Evolutionary conservation across 2,797 vertebrate species (phyloP), one percentile per base, ranked within the genome.

Genomic region (Mormyrops boulengeri): DNA sequence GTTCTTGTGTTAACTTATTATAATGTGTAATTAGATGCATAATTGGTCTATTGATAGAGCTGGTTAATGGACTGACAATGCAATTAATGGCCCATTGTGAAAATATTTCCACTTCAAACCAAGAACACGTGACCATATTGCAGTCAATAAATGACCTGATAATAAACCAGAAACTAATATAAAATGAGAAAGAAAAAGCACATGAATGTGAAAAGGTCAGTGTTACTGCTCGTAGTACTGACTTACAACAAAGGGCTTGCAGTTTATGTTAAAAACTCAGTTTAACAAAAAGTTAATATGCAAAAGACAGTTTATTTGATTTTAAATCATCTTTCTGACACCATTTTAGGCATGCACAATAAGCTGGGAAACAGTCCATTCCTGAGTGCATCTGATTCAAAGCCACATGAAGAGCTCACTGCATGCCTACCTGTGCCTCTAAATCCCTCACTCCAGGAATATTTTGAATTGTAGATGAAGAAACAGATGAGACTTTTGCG

Each of bases 401-500:
- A 85, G 22, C 2, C 19, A n/a, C 30, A 8, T n/a, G 8, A 52
- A 47, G 2, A 47, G 19, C 19, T 49, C 9, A 12, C 82, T 85
- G 44, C 47, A 50, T 85, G 82, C 53, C 53, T 38, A 87, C 50
- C 30, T 87, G 85, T 41, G 34, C 53, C 53, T 87, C 8, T 41
- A 50, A 49, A n/a, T 9, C 47, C 22, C 41, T 26, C n/a, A 50
- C 17, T 87, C 85, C 53, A 60, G 85, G 52, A 52, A 57, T 38
- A 87, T 41, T 55, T 30, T 34, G 52, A 57, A 50, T 57, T 82
- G 55, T 9, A 60, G 91, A 14, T 92, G 91, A 93, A 93, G 94
- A 95, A 94, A 95, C 93, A 94, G 93, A 91, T 88, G 44, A 88
- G 85, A 55, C 85, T 85, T 85, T 17, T 49, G 9, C 26, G 90